These are phyloP conservation scores for Diarsia brunnea DNA, from an alignment of 2,888 invertebrate genomes.

Conservation along the genomic window DNA sequence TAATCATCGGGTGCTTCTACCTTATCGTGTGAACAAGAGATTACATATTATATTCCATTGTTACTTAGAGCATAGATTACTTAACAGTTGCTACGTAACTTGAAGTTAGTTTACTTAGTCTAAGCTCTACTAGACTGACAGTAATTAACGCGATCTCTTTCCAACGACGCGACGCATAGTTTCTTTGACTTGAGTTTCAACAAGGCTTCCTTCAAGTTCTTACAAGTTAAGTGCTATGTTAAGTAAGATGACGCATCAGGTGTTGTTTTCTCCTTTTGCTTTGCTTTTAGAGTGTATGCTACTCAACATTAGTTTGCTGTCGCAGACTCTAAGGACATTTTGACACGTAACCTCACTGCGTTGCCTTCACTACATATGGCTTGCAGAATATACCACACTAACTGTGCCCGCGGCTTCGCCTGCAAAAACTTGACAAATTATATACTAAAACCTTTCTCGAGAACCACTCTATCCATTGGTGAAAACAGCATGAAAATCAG, in stretches of 20 bases:
- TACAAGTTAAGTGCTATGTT: conserved; percentile 17
- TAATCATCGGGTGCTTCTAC: conserved; percentile 1
- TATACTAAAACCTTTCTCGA: no score
- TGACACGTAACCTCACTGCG: not conserved
- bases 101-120: conserved; percentile 29
- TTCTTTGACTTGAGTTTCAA: conserved; percentile 26
- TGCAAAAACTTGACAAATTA: no score
- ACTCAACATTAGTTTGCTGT: no score
- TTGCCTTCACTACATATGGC: not conserved
- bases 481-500: no score
- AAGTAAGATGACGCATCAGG: not conserved
- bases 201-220: conserved; percentile 23
- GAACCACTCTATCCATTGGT: no score
- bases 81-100: conserved; percentile 29
- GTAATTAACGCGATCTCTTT: conserved; percentile 40
- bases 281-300: not conserved
- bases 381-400: not conserved
- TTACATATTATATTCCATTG: conserved; percentile 26
- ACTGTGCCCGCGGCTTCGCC: no score
- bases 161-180: conserved; percentile 5
- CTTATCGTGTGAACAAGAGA: conserved; percentile 9
- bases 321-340: not conserved
- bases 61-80: conserved; percentile 35
- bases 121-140: conserved; percentile 14
- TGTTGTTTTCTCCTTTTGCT: not conserved